Evolutionary conservation across 2,113 vertebrate genomes (phyloP).

Genomic region (Microtus pennsylvanicus): DNA sequence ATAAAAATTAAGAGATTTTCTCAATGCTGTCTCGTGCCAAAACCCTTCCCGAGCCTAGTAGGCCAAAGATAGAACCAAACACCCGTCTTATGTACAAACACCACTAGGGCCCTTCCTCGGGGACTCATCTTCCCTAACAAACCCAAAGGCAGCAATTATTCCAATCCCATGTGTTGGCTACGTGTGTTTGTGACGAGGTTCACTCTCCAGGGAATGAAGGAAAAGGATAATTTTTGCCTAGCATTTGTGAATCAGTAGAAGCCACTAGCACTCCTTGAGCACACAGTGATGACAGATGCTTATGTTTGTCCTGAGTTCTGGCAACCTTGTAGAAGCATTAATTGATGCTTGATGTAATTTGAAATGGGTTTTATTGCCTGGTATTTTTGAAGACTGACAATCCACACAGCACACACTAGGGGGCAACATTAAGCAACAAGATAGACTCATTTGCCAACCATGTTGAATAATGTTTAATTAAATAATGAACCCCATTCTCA

Average conservation of each 20-base stretch:
- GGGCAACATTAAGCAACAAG: conserved; percentile 65
- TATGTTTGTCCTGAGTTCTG: conserved; percentile 16
- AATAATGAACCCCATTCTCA: conserved; percentile 64
- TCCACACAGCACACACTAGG: conserved; percentile 7
- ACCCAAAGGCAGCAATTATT: conserved; percentile 49
- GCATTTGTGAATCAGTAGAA: conserved; percentile 59
- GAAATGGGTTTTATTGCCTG: conserved; percentile 49
- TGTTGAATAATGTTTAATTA: conserved; percentile 52
- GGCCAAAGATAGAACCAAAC: conserved; percentile 66
- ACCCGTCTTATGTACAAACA: conserved; percentile 21
- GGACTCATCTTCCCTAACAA: conserved; percentile 11
- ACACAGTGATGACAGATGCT: conserved; percentile 56
- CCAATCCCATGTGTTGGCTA: not conserved
- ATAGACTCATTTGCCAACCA: conserved; percentile 17
- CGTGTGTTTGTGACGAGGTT: conserved; percentile 44
- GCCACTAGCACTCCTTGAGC: not conserved
- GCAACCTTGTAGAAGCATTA: conserved; percentile 61
- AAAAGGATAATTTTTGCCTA: conserved; percentile 23
- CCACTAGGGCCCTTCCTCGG: not conserved
- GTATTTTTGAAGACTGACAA: conserved; percentile 36
- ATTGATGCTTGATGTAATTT: conserved; percentile 39
- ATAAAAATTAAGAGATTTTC: conserved; percentile 67
- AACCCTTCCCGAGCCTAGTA: conserved; percentile 44
- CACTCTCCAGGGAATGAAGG: conserved; percentile 50
- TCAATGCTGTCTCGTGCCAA: conserved; percentile 46